Percentiles rank a stretch among this genome's conserved stretches.
These are phyloP conservation scores for Porites divaricata DNA, from an alignment of 92 coral and sea anemone genomes.

Conservation along the genomic window DNA sequence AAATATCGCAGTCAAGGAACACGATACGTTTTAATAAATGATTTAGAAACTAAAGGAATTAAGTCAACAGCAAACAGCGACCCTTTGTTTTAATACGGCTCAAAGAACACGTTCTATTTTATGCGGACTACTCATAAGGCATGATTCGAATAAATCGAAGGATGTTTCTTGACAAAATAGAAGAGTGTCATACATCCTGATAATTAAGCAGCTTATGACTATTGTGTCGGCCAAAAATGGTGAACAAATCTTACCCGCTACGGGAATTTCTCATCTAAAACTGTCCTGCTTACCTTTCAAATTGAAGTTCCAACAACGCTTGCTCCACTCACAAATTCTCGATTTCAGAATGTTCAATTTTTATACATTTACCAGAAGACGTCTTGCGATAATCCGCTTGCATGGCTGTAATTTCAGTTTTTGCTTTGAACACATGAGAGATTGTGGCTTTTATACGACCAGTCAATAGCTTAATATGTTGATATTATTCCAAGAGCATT, in stretches of 20 bases:
- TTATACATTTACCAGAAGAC: not conserved
- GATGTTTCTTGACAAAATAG: not conserved
- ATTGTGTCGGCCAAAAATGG: not conserved
- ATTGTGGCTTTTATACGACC: not conserved
- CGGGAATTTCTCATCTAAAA: not conserved
- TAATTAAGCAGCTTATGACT: not conserved
- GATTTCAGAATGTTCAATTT: not conserved
- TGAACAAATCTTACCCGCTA: not conserved
- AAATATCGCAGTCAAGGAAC: too few relatives aligned
- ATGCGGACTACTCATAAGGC: too few relatives aligned
- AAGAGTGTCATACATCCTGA: not conserved
- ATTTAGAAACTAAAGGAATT: too few relatives aligned
- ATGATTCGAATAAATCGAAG: too few relatives aligned
- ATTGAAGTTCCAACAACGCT: too few relatives aligned
- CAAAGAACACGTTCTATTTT: too few relatives aligned
- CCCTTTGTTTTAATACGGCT: too few relatives aligned
- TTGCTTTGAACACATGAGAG: not conserved
- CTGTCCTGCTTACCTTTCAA: not conserved
- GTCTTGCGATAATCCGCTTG: not conserved
- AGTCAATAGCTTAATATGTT: not conserved
- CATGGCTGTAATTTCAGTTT: not conserved
- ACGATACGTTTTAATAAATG: too few relatives aligned
- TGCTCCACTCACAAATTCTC: not conserved
- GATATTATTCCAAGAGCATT: conserved; percentile 34
- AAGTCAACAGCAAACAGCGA: too few relatives aligned